These are phyloP conservation scores for Ectemnius continuus DNA, from an alignment of 2,888 invertebrate genomes.

Conservation along the genomic window DNA sequence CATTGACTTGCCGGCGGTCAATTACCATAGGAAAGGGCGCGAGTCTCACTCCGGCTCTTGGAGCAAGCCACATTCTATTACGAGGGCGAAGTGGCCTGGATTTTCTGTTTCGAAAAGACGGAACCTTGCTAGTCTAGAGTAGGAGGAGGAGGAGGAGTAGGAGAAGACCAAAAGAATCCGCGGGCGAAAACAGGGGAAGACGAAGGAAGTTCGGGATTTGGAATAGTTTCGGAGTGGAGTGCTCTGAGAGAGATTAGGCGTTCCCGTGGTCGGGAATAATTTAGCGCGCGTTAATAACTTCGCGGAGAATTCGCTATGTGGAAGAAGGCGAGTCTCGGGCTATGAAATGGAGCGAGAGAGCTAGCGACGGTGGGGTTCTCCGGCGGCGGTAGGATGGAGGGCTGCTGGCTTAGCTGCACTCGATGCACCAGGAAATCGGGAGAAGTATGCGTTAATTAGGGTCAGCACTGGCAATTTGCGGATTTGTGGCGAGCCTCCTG, in stretches of 20 bases:
- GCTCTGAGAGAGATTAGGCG: constrained; percentile 8
- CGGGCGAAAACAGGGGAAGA: no score
- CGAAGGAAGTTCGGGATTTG: no score
- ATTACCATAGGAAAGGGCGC: background rate
- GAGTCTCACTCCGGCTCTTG: no score
- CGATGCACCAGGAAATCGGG: constrained; percentile 51
- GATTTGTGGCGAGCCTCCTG: constrained; percentile 66
- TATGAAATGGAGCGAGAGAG: constrained; percentile 13
- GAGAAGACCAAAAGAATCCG: no score
- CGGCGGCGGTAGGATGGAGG: constrained; percentile 36
- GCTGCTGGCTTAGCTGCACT: background rate
- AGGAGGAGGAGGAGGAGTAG: no score
- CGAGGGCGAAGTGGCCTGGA: no score
- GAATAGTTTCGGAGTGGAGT: no score
- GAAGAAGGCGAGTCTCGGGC: constrained; percentile 1
- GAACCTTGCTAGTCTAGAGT: no score
- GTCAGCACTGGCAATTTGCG: constrained; percentile 69
- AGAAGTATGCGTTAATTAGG: constrained; percentile 75
- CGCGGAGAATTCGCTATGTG: background rate
- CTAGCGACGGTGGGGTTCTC: background rate
- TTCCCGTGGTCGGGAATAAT: constrained; percentile 16
- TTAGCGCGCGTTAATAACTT: background rate
- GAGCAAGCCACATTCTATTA: no score
- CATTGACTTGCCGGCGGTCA: constrained; percentile 2
- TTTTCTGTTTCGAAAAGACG: no score